Percentiles rank a stretch among this genome's conserved stretches.
These are phyloP conservation scores for Brachionus rotundiformis DNA, from an alignment of 1,140 invertebrate genomes.

Conservation along the genomic window DNA sequence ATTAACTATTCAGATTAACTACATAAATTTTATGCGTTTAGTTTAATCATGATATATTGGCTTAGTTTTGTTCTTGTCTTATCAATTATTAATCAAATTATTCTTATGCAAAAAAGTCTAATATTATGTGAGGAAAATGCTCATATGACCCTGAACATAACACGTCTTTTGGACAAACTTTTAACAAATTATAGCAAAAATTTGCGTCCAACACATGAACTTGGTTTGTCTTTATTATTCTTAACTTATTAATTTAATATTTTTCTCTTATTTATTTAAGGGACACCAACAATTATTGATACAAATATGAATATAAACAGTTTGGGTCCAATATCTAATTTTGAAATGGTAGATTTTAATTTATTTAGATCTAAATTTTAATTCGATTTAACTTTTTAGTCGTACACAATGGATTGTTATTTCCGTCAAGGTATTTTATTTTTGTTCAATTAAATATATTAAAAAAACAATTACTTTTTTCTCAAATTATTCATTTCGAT, in stretches of 20 bases:
- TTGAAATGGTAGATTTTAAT: slow-evolving; percentile 75
- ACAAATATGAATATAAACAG: slow-evolving; percentile 88
- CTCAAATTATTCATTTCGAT: too few relatives aligned
- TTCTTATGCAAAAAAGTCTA: not conserved
- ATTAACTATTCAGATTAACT: not conserved
- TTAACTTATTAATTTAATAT: not conserved
- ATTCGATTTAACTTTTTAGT: slow-evolving; percentile 55
- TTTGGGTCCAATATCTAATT: slow-evolving; percentile 90
- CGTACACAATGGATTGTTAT: slow-evolving; percentile 61
- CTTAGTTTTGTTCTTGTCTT: not conserved
- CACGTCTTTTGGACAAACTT: slow-evolving; percentile 37
- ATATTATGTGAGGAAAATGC: slow-evolving; percentile 1
- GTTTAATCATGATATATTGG: not conserved
- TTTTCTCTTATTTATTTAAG: not conserved
- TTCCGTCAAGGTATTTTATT: slow-evolving; percentile 56
- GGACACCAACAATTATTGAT: slow-evolving; percentile 75
- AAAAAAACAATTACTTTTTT: too few relatives aligned
- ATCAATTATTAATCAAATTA: not conserved
- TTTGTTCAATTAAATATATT: too few relatives aligned
- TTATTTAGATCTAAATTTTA: too few relatives aligned
- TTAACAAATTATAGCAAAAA: slow-evolving; percentile 48
- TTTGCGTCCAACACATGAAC: slow-evolving; percentile 32
- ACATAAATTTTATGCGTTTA: not conserved
- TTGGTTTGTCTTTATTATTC: not conserved
- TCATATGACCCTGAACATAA: slow-evolving; percentile 2